Percentiles rank a stretch among this genome's conserved stretches.
phyloP scores from a whole-genome alignment of 2,888 invertebrate species.

The Ennomos erosarius region DNA sequence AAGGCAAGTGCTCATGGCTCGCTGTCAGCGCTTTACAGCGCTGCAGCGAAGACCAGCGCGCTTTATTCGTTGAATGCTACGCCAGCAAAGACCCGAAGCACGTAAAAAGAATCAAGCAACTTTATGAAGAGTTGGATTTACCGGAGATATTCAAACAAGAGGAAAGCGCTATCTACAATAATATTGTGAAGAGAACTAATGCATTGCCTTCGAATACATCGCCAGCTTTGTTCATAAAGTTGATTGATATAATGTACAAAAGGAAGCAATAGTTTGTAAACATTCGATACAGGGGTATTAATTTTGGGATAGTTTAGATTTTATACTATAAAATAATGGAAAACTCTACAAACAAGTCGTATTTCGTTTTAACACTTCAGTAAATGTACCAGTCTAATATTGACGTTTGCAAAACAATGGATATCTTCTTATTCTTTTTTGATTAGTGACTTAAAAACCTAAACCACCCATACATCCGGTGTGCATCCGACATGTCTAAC shows the following conservation, averaged over 20 bases:
- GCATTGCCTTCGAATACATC: constrained; percentile 86
- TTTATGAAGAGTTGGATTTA: constrained; percentile 87
- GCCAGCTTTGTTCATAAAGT: constrained; percentile 88
- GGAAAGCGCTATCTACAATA: constrained; percentile 90
- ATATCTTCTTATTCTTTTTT: no score
- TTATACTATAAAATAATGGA: no score
- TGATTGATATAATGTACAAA: constrained; percentile 90
- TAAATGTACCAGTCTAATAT: no score
- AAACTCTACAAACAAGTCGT: no score
- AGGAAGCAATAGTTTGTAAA: constrained; percentile 51
- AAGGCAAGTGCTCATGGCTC: constrained; percentile 97
- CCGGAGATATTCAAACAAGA: constrained; percentile 88
- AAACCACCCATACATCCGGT: no score
- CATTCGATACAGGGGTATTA: not conserved
- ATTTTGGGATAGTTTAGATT: no score
- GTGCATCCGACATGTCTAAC: no score
- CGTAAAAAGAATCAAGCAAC: constrained; percentile 72
- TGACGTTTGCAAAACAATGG: no score
- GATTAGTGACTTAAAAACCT: no score
- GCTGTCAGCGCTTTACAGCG: constrained; percentile 87
- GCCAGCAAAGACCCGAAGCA: constrained; percentile 87
- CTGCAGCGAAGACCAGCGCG: constrained; percentile 88
- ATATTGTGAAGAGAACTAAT: constrained; percentile 89
- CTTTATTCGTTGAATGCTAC: constrained; percentile 89
- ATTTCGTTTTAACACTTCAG: no score